A percentile compares a stretch with the other conserved stretches of the same genome.
Evolutionary conservation across 2,888 invertebrate genomes (phyloP).

Genomic region (Pseudeuparius sepicola): DNA sequence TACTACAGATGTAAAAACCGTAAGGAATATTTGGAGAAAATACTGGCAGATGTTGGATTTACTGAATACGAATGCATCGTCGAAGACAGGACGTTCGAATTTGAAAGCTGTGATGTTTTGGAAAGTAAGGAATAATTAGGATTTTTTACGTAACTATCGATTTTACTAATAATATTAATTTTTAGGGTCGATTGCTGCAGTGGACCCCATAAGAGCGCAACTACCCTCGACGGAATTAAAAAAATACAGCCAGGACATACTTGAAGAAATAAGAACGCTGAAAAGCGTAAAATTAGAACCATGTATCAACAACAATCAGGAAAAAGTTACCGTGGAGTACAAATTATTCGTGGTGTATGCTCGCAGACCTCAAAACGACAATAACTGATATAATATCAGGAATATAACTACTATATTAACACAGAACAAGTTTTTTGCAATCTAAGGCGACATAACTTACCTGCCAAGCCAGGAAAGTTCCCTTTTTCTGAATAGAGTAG

Average conservation of each 20-base stretch:
- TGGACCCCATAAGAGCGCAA: slow-evolving; percentile 57
- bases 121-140: slow-evolving; percentile 50
- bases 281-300: slow-evolving; percentile 22
- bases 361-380: slow-evolving; percentile 29
- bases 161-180: slow-evolving; percentile 3
- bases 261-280: slow-evolving; percentile 36
- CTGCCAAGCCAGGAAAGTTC: no score
- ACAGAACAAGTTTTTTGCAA: neutral
- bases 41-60: slow-evolving; percentile 52
- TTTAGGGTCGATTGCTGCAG: slow-evolving; percentile 54
- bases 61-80: slow-evolving; percentile 46
- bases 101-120: slow-evolving; percentile 45
- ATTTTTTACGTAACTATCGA: no score
- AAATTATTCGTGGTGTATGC: slow-evolving; percentile 43
- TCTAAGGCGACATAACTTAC: no score
- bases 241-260: slow-evolving; percentile 53
- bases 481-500: no score
- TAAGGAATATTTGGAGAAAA: slow-evolving; percentile 42
- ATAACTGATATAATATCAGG: no score
- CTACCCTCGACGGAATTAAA: slow-evolving; percentile 49
- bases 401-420: no score
- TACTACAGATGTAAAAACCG: slow-evolving; percentile 55
- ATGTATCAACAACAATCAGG: slow-evolving; percentile 22
- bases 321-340: slow-evolving; percentile 42
- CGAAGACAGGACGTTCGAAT: slow-evolving; percentile 48